phyloP scores from a whole-genome alignment of 2,888 invertebrate genomes.

The Rhingia campestris region DNA sequence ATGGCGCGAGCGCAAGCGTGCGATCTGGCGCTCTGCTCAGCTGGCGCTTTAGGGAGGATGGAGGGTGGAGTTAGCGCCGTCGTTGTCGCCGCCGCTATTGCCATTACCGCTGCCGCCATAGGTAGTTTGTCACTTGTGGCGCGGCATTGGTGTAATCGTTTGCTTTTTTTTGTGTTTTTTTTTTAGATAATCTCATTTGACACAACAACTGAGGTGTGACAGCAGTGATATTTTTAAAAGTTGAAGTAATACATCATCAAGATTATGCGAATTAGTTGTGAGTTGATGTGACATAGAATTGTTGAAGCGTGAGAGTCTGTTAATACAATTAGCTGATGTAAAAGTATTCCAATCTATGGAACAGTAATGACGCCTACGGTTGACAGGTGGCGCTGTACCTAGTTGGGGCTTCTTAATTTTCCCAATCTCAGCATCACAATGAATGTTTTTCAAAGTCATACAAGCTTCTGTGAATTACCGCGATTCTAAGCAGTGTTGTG shows the following conservation, averaged over 20 bases:
- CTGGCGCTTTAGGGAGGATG: conserved; percentile 44
- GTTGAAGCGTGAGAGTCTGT: conserved; percentile 30
- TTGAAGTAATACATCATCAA: conserved; percentile 29
- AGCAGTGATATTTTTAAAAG: conserved; percentile 38
- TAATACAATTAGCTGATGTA: conserved; percentile 26
- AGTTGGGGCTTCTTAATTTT: too few species aligned
- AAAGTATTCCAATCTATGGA: conserved; percentile 12
- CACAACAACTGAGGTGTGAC: conserved; percentile 62
- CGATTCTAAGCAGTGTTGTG: too few species aligned
- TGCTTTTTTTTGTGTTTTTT: conserved; percentile 25
- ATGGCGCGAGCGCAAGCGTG: conserved; percentile 35
- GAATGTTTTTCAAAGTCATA: too few species aligned
- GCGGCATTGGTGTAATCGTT: conserved; percentile 65
- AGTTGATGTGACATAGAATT: conserved; percentile 26
- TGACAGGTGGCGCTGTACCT: too few species aligned
- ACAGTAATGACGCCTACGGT: too few species aligned
- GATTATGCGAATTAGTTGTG: conserved; percentile 30
- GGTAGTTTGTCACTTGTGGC: conserved; percentile 69
- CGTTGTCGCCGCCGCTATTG: conserved; percentile 45
- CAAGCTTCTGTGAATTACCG: too few species aligned
- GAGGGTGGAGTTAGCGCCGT: conserved; percentile 53
- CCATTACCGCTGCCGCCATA: not conserved
- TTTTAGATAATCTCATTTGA: conserved; percentile 42
- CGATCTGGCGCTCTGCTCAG: conserved; percentile 1
- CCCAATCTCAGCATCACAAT: too few species aligned